Base-by-base conservation (phyloP, 2,888 invertebrate species). In the Chalcosyrphus nemorum region DNA sequence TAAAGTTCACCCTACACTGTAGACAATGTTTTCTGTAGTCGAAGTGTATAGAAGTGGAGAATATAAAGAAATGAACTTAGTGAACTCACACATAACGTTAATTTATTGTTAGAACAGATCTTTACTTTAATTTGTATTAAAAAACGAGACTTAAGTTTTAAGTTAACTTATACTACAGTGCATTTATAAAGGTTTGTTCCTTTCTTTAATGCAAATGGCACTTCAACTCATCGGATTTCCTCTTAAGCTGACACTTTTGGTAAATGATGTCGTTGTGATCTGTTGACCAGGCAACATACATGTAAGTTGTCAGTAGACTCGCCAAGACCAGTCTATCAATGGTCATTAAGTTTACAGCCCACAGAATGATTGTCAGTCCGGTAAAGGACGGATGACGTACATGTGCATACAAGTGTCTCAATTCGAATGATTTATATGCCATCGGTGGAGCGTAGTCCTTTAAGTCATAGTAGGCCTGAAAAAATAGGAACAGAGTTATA, bases 371-470 rank as follows among this genome's bases (percentile, higher is more conserved):
- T 0, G 92, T 88, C 71, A 94, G 92, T 4, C 93, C 94, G 43
- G 92, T 90, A 86, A 94, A 94, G 75, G 94, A 94, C 0, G 94
- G 94, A 91, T 94, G 94, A 47, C 94, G 92, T 89, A 94, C 93
- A 86, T 94, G 94, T 0, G 90, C 87, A 82, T 93, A 93, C 24
- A 94, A 91, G 86, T 92, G 90, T 57, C 92, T 92, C 59, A 94
- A 88, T 75, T 93, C 92, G 13, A 86, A 87, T 0, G 94, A 93
- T 89, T 94, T 94, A 80, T 92, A 92, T 0, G 89, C 87, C 78
- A 92, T 90, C 0, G 94, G 94, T 41, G 92, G 91, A 6, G 92
- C 92, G 78, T 92, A 91, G 15, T 91, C 91, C 52, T 92, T 92
- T 17, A 94, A 87, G 86, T 92, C 92, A 81, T 94, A 94, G 88